Evolutionary conservation across 2,888 invertebrate genomes (phyloP), one percentile per base, ranked within the genome.

Genomic region (Eudemis profundana): DNA sequence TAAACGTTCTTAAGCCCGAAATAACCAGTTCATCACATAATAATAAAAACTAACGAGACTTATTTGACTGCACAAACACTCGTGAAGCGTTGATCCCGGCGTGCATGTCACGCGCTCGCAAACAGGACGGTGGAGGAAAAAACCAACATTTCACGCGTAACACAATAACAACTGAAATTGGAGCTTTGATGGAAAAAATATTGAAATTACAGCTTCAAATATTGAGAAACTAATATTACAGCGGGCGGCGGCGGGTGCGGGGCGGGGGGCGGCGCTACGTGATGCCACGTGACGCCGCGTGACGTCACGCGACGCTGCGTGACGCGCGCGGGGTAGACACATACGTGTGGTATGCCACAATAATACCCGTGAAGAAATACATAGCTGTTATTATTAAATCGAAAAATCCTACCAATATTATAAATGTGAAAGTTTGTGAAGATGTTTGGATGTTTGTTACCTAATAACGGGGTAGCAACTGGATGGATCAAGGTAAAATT

Each of bases 161-260:
- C 54, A 54, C 40, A 62, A 62, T 62, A 54, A 53, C 36, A 29
- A 47, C 46, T 27, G 5, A 47, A 54, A 47, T 47, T 62, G 62
- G 27, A 54, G 27, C 54, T 54, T 54, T 62, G 54, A 62, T 62
- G 38, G 54, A 40, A 62, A 62, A 61, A 21, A 62, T 54, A 62
- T 62, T 47, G 54, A 62, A 54, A 54, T 62, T 46, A 5, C 27
- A 29, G 23, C 38, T 51, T 12, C 51, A 61, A 46, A 54, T 62
- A 54, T 54, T 40, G 61, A n/a, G 17, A 54, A 14, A 46, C 36
- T 19, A 61, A 47, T 53, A 27, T 14, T 17, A 4, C 15, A 2
- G 0, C 27, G 12, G 14, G 3, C n/a, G 23, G 27, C 46, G 29
- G 4, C 8, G 8, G 33, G 10, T 0, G 27, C n/a, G 14, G 3